phyloP scores from a whole-genome alignment of 2,888 invertebrate genomes.

The Cryptus armator region DNA sequence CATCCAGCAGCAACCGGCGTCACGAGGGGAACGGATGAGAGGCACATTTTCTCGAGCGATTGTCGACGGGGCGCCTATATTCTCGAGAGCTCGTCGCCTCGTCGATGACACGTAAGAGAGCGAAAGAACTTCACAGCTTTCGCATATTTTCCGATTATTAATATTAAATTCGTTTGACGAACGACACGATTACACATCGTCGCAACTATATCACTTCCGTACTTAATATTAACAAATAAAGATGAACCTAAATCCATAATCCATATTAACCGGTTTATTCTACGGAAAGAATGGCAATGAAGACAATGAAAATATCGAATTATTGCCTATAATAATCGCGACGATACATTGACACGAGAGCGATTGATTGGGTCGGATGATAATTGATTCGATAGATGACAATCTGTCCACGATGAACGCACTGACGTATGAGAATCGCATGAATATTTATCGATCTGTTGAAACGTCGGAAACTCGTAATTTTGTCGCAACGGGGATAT shows the following conservation, averaged over 20 bases:
- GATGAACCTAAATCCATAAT: background rate
- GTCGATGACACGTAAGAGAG: constrained; percentile 36
- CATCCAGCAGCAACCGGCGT: constrained; percentile 6
- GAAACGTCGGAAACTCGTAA: constrained; percentile 33
- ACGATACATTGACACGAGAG: background rate
- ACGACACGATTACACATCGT: constrained; percentile 11
- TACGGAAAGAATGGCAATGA: background rate
- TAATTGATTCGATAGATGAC: constrained; percentile 4
- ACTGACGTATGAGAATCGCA: background rate
- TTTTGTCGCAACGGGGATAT: constrained; percentile 11
- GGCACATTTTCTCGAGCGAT: constrained; percentile 52
- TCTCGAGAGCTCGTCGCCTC: constrained; percentile 44
- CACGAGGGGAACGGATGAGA: constrained; percentile 16
- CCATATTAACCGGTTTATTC: background rate
- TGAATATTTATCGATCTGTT: constrained; percentile 20
- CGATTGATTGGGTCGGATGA: background rate
- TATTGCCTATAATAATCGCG: background rate
- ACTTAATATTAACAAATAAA: background rate
- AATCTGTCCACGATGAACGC: constrained; percentile 5
- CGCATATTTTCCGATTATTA: constrained; percentile 10
- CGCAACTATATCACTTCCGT: background rate
- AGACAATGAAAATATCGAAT: constrained; percentile 2
- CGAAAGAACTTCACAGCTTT: constrained; percentile 10
- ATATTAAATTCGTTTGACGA: constrained; percentile 55
- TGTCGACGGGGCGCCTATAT: constrained; percentile 41